Percentiles rank a stretch among this genome's conserved stretches.
Evolutionary conservation across 2,797 vertebrate genomes (phyloP).

Genomic region (Cacajao melanocephalus): DNA sequence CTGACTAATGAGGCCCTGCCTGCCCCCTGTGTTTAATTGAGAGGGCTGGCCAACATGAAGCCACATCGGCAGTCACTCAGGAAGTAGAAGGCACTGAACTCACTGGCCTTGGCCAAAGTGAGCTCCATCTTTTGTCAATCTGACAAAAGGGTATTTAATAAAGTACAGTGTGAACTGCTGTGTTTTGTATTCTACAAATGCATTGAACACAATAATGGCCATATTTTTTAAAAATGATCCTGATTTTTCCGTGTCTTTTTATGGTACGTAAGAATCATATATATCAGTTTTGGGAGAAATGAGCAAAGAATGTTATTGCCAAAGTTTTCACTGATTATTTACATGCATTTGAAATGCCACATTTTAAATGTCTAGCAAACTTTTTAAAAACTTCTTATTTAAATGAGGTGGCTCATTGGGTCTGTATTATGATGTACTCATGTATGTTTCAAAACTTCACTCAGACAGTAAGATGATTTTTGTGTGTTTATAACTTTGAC

Average conservation of each 20-base stretch:
- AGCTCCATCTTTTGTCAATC: background rate
- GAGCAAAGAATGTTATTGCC: background rate
- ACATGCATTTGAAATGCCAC: background rate
- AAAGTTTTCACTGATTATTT: background rate
- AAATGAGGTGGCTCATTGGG: background rate
- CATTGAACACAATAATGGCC: background rate
- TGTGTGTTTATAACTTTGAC: background rate
- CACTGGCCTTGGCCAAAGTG: background rate
- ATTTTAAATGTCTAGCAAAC: background rate
- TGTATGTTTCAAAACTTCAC: background rate
- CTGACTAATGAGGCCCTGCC: background rate
- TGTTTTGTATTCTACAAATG: fast-evolving
- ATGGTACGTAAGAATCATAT: background rate
- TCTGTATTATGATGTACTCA: background rate
- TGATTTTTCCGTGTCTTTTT: background rate
- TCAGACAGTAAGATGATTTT: background rate
- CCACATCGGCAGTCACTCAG: background rate
- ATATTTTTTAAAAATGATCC: background rate
- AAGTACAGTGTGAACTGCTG: background rate
- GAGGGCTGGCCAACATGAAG: background rate
- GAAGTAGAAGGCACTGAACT: background rate
- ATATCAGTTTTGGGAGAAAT: background rate
- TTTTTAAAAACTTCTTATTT: background rate
- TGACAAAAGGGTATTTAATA: background rate
- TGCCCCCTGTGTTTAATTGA: background rate